Evolutionary conservation across 2,113 vertebrate species (phyloP), one percentile per base, ranked within the genome.

Genomic region (Siniperca knerii): DNA sequence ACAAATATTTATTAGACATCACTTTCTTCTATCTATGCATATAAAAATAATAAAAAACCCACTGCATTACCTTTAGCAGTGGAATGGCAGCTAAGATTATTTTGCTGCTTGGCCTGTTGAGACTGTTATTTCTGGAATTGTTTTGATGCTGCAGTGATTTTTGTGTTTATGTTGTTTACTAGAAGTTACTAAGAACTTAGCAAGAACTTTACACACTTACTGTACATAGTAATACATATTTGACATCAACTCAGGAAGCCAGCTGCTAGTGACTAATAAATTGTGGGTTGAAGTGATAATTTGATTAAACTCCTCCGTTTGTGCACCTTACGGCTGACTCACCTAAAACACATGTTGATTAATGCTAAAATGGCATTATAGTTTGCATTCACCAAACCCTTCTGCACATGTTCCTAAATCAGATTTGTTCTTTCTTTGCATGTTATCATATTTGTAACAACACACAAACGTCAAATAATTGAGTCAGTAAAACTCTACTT

Each of bases 291-390:
- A 35, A 13, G 40, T 61, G 70, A 78, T 79, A 12, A 75, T 82
- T 79, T 88, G 69, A 84, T 70, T 70, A 52, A 77, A 54, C 77
- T 78, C 9, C 46, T 70, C 76, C 8, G 46, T 76, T 89, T 76
- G 46, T 72, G 57, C 64, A 48, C 50, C 74, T 75, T 57, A 40
- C 11, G 67, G 66, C 54, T 50, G 18, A 82, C 29, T 83, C 65
- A 50, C 52, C 15, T 10, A 78, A 25, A 75, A 65, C 21, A 64
- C 11, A 2, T 42, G 61, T 69, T 65, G 58, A 77, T 58, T 46
- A 81, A 42, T 50, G 46, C 72, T 25, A 2, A 55, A 72, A 35
- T 58, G 67, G 29, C 9, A 35, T 69, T 69, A 48, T 20, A 52
- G 25, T 70, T 42, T 40, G 61, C 77, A 50, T 54, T 81, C 35